These are phyloP conservation scores for Gymnocypris eckloni DNA, from an alignment of 2,797 vertebrate species.

Conservation along the genomic window DNA sequence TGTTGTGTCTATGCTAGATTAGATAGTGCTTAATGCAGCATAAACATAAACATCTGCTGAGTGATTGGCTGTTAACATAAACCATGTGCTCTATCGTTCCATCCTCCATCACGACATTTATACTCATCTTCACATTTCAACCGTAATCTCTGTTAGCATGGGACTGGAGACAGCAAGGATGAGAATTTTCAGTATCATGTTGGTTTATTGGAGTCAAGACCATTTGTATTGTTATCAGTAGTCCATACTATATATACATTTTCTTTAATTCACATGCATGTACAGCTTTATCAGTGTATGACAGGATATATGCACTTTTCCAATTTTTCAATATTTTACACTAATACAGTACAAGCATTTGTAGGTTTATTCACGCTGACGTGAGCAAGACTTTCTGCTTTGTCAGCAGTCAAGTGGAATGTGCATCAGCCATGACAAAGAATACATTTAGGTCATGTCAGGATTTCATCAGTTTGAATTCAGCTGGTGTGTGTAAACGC, in stretches of 20 bases:
- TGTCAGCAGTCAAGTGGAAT: constrained; percentile 59
- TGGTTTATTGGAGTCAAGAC: neutral
- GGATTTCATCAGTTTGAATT: constrained; percentile 62
- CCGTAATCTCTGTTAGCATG: constrained; percentile 43
- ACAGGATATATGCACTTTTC: neutral
- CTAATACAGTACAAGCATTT: constrained; percentile 38
- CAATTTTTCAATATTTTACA: constrained; percentile 11
- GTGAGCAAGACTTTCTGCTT: constrained; percentile 56
- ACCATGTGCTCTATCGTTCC: constrained; percentile 37
- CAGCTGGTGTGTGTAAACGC: constrained; percentile 45
- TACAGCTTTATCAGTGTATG: neutral
- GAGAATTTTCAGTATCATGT: neutral
- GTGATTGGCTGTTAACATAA: constrained; percentile 50
- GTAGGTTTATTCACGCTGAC: constrained; percentile 57
- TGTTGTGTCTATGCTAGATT: constrained; percentile 45
- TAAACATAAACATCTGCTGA: constrained; percentile 56
- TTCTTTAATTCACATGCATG: neutral
- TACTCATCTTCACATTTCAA: constrained; percentile 33
- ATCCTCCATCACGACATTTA: constrained; percentile 1
- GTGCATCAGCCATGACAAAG: constrained; percentile 60
- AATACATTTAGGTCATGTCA: constrained; percentile 63
- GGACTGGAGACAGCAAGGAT: neutral
- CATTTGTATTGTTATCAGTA: neutral
- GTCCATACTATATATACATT: neutral
- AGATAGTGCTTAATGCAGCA: constrained; percentile 48